phyloP scores from a whole-genome alignment of 2,113 vertebrate genomes.

The Oncorhynchus kisutch region DNA sequence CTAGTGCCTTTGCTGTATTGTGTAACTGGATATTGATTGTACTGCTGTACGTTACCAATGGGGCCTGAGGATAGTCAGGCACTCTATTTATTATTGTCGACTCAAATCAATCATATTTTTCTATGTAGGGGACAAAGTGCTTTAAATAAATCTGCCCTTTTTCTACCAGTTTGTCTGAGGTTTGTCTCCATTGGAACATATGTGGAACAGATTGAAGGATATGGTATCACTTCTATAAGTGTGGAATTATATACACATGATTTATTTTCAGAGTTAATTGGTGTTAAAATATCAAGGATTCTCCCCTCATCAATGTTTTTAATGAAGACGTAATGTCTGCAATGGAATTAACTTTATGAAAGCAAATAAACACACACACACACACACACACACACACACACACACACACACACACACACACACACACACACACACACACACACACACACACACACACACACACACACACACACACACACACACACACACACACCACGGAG shows the following conservation, averaged over 20 bases:
- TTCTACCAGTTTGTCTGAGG: conserved; percentile 39
- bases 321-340: not conserved
- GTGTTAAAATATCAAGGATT: not conserved
- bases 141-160: conserved; percentile 81
- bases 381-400: no score
- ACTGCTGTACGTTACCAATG: conserved; percentile 63
- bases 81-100: conserved; percentile 79
- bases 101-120: conserved; percentile 82
- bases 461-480: no score
- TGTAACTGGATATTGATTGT: conserved; percentile 79
- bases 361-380: not conserved
- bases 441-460: not conserved
- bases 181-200: not conserved
- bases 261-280: not conserved
- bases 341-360: not conserved
- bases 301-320: not conserved
- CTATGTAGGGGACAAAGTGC: conserved; percentile 74
- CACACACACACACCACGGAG: not conserved
- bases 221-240: not conserved
- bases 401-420: no score
- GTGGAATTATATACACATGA: not conserved
- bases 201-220: no score
- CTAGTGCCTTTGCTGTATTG: conserved; percentile 81
- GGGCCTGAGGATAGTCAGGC: conserved; percentile 66
- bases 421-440: not conserved